Base-by-base conservation (phyloP, 2,888 invertebrate genomes). In the Protula sp. region DNA sequence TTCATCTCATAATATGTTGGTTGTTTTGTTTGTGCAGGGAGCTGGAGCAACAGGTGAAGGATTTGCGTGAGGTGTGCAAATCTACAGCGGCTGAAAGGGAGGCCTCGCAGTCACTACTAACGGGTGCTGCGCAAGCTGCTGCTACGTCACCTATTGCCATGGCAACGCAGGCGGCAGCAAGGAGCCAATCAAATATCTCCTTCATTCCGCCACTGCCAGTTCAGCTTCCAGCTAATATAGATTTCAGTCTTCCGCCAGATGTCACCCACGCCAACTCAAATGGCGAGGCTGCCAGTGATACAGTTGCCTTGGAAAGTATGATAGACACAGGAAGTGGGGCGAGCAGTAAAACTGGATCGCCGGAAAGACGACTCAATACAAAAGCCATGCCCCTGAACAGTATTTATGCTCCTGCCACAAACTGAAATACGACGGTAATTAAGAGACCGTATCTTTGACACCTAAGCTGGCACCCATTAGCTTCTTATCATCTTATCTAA, bases 11-110 rank as follows among this genome's bases (percentile, higher is more conserved):
- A 51, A 26, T 26, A 54, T 51, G 24, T 5, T 56, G 27, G 22
- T 24, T n/a, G n/a, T n/a, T n/a, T n/a, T n/a, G n/a, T n/a, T 29
- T 26, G 27, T 59, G 30, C 70, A 78, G 78, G 57, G 70, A 67
- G 51, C 64, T 78, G 54, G 77, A 77, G 59, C 69, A 67, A 30
- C 75, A 75, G 57, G 77, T 78, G 4, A 65, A 71, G 51, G 75
- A 75, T 52, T 60, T 79, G 55, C 66, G 72, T 29, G 70, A 75
- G 57, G 75, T 76, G 5, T 74, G 76, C 50, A 72, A 72, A 58
- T 74, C 74, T 2, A 67, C 69, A 2, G 69, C 69, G 3, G 66
- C 66, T 5, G 14, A 50, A 14, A 5, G 50, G 50, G 14, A 24
- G 22, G 19, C 50, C 22, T 50, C 50, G 22, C 9, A 14, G 22